Conservation (phyloP, 1,140 invertebrate genomes). For the Drosophila saltans region DNA sequence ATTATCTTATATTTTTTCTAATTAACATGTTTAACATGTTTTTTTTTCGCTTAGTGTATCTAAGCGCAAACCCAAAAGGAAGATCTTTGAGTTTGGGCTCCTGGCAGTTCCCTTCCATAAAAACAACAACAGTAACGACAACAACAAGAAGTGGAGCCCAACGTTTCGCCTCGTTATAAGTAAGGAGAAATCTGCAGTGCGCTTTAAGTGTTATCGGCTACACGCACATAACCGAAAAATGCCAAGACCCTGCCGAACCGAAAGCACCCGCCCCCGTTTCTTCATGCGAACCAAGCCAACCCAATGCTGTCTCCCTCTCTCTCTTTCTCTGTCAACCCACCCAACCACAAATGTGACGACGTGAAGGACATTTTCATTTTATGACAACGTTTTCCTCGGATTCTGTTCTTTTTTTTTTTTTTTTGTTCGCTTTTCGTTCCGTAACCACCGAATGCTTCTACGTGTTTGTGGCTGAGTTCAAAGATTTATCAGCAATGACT, state of each 20-base stretch:
- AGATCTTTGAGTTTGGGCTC: conserved; percentile 9
- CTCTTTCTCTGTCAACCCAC: conserved; percentile 21
- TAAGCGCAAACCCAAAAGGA: conserved; percentile 17
- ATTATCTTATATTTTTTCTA: too few relatives aligned
- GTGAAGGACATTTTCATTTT: conserved; percentile 80
- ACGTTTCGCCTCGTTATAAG: conserved; percentile 72
- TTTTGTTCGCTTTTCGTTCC: conserved; percentile 27
- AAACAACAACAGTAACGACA: conserved; percentile 49
- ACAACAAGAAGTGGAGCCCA: conserved; percentile 18
- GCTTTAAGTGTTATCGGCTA: conserved; percentile 79
- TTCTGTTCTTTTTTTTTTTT: conserved; percentile 60
- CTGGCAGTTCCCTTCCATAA: conserved; percentile 27
- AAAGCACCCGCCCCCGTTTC: not conserved
- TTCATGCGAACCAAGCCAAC: not conserved
- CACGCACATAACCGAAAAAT: conserved; percentile 60
- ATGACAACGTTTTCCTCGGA: conserved; percentile 68
- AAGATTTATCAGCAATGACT: conserved; percentile 80
- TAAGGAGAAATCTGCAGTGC: conserved; percentile 78
- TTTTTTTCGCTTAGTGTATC: conserved; percentile 1
- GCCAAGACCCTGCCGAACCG: conserved; percentile 28
- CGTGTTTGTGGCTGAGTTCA: conserved; percentile 79
- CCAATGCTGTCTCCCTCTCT: conserved; percentile 15
- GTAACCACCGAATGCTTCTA: conserved; percentile 80
- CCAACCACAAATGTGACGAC: conserved; percentile 64
- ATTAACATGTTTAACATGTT: too few relatives aligned